These are phyloP conservation scores for Trichogramma dendrolimi DNA, from an alignment of 2,888 invertebrate genomes.

Conservation along the genomic window DNA sequence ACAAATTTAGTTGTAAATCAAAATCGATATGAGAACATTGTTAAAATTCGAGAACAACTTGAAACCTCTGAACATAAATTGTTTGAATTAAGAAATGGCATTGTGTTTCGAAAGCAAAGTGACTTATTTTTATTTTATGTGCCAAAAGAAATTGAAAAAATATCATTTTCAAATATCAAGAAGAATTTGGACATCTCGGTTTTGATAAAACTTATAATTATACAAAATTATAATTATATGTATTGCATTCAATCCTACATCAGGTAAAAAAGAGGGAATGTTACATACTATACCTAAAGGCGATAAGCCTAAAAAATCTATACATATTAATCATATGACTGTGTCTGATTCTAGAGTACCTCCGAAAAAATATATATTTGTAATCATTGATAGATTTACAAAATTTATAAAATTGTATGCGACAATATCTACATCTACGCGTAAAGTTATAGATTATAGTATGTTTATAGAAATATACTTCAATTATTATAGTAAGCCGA, in stretches of 20 bases:
- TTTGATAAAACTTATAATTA: background rate
- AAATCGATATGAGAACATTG: background rate
- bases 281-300: constrained; percentile 1
- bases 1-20: constrained; percentile 17
- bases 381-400: constrained; percentile 37
- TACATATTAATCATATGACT: constrained; percentile 4
- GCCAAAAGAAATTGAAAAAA: background rate
- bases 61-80: background rate
- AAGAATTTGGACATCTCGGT: constrained; percentile 1
- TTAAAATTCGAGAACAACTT: background rate
- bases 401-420: constrained; percentile 34
- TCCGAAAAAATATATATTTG: constrained; percentile 36
- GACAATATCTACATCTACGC: constrained; percentile 31
- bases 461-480: no score
- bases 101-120: constrained; percentile 2
- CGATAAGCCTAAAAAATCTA: background rate
- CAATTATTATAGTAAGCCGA: constrained; percentile 35
- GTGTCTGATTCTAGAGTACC: background rate
- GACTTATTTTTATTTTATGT: background rate
- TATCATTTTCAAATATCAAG: background rate
- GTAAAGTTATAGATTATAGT: constrained; percentile 35
- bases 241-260: background rate
- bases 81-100: background rate
- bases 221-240: no score
- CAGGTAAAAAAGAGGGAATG: background rate